Evolutionary conservation across 2,113 vertebrate genomes (phyloP).

Genomic region (Spilogale gracilis): DNA sequence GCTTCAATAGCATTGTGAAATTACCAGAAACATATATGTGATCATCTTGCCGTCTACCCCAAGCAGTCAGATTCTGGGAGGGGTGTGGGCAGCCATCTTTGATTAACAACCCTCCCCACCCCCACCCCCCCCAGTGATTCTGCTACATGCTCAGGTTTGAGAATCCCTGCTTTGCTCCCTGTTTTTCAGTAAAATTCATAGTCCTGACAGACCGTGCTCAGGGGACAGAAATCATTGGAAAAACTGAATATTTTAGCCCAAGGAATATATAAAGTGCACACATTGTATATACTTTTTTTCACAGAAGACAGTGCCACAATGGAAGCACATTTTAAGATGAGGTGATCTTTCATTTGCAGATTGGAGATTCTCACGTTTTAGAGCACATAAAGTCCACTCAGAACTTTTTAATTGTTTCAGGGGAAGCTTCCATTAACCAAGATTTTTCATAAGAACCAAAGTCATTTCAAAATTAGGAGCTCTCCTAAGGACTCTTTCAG

Average conservation of each 20-base stretch:
- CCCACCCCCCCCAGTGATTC: neutral
- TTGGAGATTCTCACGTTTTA: neutral
- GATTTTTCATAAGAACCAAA: neutral
- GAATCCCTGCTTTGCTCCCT: neutral
- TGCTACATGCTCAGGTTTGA: neutral
- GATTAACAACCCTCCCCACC: neutral
- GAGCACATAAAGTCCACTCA: neutral
- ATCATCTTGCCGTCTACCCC: rapidly evolving
- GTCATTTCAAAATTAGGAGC: neutral
- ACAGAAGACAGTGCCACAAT: neutral
- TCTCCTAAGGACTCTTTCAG: neutral
- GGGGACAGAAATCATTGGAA: neutral
- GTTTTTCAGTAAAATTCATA: neutral
- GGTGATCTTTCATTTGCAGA: neutral
- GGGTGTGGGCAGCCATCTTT: neutral
- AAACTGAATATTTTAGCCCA: neutral
- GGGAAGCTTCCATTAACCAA: neutral
- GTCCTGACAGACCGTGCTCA: neutral
- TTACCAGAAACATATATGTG: neutral
- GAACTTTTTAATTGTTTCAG: neutral
- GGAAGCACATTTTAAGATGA: neutral
- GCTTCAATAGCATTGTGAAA: neutral
- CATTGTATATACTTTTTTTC: neutral
- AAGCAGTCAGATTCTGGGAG: neutral
- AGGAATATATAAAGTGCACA: neutral